Conservation (phyloP, 2,797 vertebrate genomes). For the Glossophaga mutica region DNA sequence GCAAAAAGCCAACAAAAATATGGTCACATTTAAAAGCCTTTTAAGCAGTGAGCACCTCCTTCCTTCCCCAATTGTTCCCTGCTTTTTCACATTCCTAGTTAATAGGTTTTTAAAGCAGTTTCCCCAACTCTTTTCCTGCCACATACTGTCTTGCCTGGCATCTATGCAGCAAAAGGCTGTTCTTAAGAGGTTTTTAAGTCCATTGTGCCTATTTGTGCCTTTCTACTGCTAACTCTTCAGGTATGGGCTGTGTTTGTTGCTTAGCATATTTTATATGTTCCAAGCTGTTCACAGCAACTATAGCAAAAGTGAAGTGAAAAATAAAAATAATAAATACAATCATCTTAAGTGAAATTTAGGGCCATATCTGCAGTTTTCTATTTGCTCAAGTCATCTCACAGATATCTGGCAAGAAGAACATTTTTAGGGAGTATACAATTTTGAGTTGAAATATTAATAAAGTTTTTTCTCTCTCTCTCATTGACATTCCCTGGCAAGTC, state of each 20-base stretch:
- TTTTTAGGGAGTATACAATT: neutral
- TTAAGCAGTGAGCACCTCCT: conserved; percentile 65
- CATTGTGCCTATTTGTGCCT: conserved; percentile 44
- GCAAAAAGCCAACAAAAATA: conserved; percentile 74
- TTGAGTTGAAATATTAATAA: neutral
- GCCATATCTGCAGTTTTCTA: neutral
- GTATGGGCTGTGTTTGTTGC: conserved; percentile 43
- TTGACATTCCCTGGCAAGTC: neutral
- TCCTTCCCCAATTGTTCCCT: conserved; percentile 44
- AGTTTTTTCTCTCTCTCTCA: neutral
- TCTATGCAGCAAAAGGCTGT: conserved; percentile 55
- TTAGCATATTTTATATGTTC: conserved; percentile 58
- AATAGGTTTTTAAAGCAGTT: conserved; percentile 71
- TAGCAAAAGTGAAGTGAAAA: conserved; percentile 22
- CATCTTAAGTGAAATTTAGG: conserved; percentile 6
- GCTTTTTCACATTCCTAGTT: conserved; percentile 61
- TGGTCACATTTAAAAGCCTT: conserved; percentile 69
- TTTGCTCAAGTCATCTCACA: neutral
- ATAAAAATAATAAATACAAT: conserved; percentile 41
- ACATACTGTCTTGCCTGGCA: conserved; percentile 50
- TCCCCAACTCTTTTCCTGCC: conserved; percentile 65
- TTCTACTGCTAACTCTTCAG: conserved; percentile 61
- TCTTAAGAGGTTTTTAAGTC: conserved; percentile 70
- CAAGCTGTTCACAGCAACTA: conserved; percentile 16
- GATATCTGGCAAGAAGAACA: neutral